Conservation (phyloP, 2,797 vertebrate genomes). For the Halcyon chelicuti region DNA sequence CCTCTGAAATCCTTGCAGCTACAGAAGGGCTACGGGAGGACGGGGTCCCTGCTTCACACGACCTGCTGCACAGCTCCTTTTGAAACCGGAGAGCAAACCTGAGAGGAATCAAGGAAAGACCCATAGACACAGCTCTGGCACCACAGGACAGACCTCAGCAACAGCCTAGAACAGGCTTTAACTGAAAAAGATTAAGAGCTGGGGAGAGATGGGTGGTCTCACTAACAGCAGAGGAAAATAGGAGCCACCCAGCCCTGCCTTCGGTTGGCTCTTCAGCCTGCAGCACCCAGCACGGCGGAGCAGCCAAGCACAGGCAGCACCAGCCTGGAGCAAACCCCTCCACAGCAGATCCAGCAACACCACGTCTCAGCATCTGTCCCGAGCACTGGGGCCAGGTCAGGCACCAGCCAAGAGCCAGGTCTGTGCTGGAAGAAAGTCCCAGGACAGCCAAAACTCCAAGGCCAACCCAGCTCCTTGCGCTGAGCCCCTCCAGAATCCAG, state of each 20-base stretch:
- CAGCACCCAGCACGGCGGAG: background rate
- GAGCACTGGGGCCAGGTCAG: background rate
- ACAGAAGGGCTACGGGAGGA: background rate
- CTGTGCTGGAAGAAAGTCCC: background rate
- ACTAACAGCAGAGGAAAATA: fast-evolving
- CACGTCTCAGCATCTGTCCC: background rate
- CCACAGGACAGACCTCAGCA: background rate
- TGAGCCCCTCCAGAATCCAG: background rate
- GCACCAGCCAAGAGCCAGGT: background rate
- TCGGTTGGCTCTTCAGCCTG: background rate
- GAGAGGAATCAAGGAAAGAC: background rate
- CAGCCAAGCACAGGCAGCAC: background rate
- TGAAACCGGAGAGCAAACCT: background rate
- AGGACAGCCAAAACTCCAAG: fast-evolving
- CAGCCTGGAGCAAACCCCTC: background rate
- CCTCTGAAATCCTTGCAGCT: background rate
- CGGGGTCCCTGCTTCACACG: fast-evolving
- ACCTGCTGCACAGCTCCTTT: background rate
- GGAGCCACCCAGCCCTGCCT: background rate
- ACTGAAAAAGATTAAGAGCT: background rate
- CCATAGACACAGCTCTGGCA: background rate
- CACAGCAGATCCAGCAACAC: background rate
- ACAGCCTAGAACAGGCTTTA: background rate
- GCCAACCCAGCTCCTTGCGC: background rate
- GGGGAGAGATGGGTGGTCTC: background rate